phyloP scores from a whole-genome alignment of 2,888 invertebrate species.

The Colostygia pectinataria region DNA sequence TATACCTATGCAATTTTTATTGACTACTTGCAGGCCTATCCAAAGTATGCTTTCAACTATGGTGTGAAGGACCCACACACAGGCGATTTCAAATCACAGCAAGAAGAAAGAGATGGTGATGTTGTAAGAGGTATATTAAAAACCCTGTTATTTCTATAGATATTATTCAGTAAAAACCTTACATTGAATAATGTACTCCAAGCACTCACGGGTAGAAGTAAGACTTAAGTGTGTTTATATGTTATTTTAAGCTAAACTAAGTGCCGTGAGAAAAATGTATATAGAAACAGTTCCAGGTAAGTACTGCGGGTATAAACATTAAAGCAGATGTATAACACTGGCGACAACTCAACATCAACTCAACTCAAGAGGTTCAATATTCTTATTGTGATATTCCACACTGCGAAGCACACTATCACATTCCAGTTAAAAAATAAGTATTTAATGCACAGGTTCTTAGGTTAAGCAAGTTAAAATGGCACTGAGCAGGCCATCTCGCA shows the following conservation, averaged over 20 bases:
- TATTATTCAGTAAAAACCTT: slow-evolving; percentile 11
- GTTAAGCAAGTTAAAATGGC: too few relatives aligned
- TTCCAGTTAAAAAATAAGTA: too few relatives aligned
- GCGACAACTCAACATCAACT: too few relatives aligned
- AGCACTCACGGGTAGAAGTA: slow-evolving; percentile 5
- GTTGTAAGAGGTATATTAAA: slow-evolving; percentile 84
- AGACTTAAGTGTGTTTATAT: not conserved
- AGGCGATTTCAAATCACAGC: slow-evolving; percentile 88
- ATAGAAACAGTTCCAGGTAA: not conserved
- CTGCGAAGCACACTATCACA: too few relatives aligned
- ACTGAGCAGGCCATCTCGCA: too few relatives aligned
- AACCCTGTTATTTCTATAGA: not conserved
- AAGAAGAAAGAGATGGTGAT: slow-evolving; percentile 87
- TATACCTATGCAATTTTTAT: too few relatives aligned
- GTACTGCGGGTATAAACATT: too few relatives aligned
- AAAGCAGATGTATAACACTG: too few relatives aligned
- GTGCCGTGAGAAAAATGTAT: slow-evolving; percentile 4
- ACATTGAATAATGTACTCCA: slow-evolving; percentile 7
- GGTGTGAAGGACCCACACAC: slow-evolving; percentile 88
- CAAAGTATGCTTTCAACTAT: slow-evolving; percentile 87
- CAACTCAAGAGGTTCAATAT: too few relatives aligned
- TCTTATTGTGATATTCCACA: too few relatives aligned
- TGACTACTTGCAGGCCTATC: slow-evolving; percentile 79
- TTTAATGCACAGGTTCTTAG: too few relatives aligned
- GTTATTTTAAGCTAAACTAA: not conserved